These are phyloP conservation scores for Mormyrus iriodes DNA, from an alignment of 2,113 vertebrate species.

Conservation along the genomic window DNA sequence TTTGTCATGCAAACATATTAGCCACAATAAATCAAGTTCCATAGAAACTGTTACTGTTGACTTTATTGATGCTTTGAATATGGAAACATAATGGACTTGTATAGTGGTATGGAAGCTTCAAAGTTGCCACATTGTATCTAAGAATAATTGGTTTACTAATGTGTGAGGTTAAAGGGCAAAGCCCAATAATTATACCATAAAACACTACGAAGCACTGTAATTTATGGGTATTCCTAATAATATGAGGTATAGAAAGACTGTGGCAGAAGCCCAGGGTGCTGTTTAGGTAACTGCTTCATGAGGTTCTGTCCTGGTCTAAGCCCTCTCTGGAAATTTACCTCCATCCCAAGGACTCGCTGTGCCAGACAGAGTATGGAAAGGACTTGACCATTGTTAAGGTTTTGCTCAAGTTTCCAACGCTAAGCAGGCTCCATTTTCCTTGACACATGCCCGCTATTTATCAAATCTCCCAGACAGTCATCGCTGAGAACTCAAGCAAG, in stretches of 20 bases:
- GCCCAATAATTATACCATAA: background rate
- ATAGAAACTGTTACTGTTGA: background rate
- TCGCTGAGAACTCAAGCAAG: background rate
- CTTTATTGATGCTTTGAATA: background rate
- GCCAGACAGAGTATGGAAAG: background rate
- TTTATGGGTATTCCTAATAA: background rate
- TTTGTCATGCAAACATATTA: background rate
- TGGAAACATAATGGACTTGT: background rate
- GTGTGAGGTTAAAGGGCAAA: background rate
- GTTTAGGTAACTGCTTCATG: background rate
- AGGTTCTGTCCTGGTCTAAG: background rate
- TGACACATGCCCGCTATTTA: background rate
- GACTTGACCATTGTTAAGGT: background rate
- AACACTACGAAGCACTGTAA: background rate
- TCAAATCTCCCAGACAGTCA: background rate
- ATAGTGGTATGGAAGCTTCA: background rate
- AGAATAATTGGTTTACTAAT: background rate
- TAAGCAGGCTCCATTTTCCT: background rate
- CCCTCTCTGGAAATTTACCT: background rate
- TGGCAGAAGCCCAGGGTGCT: background rate
- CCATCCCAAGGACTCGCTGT: background rate
- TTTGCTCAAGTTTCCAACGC: background rate
- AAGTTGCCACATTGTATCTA: background rate
- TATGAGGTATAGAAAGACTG: background rate
- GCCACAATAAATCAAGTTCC: background rate